phyloP scores from a whole-genome alignment of 2,888 invertebrate genomes.

The Catocala sponsa region DNA sequence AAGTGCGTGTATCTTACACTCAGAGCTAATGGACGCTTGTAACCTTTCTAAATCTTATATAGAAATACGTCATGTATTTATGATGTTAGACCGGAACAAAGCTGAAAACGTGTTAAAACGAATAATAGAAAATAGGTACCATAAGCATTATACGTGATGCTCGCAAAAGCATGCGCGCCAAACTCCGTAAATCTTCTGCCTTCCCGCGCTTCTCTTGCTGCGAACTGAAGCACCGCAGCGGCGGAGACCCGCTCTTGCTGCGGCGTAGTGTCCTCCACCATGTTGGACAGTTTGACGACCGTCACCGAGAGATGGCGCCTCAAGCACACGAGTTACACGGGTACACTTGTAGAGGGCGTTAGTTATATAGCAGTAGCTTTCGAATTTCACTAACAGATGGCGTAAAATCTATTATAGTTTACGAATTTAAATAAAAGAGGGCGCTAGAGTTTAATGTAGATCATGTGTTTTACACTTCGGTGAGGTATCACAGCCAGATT shows the following conservation, averaged over 20 bases:
- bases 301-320: conserved; percentile 47
- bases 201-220: conserved; percentile 80
- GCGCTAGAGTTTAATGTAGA: conserved; percentile 10
- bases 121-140: conserved; percentile 59
- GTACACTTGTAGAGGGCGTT: conserved; percentile 14
- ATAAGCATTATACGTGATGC: conserved; percentile 79
- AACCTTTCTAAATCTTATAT: no score
- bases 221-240: conserved; percentile 80
- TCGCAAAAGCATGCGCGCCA: conserved; percentile 80
- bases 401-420: conserved; percentile 19
- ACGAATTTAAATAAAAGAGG: conserved; percentile 26
- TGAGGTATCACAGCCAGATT: conserved; percentile 30
- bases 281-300: conserved; percentile 51
- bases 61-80: no score
- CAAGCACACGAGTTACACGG: neutral
- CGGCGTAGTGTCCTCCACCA: conserved; percentile 77
- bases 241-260: conserved; percentile 74
- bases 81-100: no score
- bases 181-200: conserved; percentile 78
- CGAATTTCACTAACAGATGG: conserved; percentile 38
- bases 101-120: conserved; percentile 2
- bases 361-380: neutral
- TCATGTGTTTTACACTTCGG: no score
- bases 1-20: no score
- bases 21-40: no score